Evolutionary conservation across 2,888 invertebrate species (phyloP).

Genomic region (Calephelis perditalis): DNA sequence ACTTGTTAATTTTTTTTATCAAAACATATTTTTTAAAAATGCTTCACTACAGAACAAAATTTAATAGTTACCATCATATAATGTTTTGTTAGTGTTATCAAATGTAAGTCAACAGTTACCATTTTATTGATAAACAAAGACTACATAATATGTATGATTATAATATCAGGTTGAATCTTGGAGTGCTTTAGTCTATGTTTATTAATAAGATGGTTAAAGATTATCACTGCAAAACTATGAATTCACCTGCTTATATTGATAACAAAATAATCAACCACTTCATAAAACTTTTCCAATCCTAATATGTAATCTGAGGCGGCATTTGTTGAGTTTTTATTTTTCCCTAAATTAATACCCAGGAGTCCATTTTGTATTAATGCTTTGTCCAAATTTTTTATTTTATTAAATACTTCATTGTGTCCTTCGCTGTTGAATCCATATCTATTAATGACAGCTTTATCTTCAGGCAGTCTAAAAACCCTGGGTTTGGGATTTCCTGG

Average conservation of each 20-base stretch:
- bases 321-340: conserved; percentile 91
- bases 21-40: too few species aligned
- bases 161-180: too few species aligned
- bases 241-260: conserved; percentile 92
- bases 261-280: conserved; percentile 95
- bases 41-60: too few species aligned
- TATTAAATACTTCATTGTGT: conserved; percentile 84
- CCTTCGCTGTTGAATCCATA: conserved; percentile 96
- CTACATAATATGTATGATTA: too few species aligned
- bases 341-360: conserved; percentile 96
- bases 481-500: conserved; percentile 95
- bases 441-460: conserved; percentile 95
- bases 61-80: too few species aligned
- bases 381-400: conserved; percentile 78
- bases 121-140: too few species aligned
- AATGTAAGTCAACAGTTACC: too few species aligned
- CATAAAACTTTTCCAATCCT: conserved; percentile 90
- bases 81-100: too few species aligned
- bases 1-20: too few species aligned
- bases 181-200: too few species aligned
- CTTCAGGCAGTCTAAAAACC: conserved; percentile 91
- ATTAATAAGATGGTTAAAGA: neutral
- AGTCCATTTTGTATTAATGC: conserved; percentile 78
- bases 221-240: neutral
- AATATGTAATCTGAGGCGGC: conserved; percentile 88